Evolutionary conservation across 2,113 vertebrate species (phyloP), one percentile per base, ranked within the genome.

Genomic region (Crocuta crocuta): DNA sequence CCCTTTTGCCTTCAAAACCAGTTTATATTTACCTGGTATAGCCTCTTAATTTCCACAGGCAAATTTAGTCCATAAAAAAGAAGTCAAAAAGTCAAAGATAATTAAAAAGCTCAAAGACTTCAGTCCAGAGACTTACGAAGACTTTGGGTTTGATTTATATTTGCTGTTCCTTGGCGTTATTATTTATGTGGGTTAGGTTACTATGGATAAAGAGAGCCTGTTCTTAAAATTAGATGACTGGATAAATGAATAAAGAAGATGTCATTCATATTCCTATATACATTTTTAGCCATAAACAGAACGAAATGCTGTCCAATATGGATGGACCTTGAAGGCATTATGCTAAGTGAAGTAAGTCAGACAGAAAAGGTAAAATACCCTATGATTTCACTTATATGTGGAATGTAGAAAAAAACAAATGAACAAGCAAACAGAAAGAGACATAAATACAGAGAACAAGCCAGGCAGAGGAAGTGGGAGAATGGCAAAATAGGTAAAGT

Each of bases 201-300:
- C 48, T 79, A 48, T 87, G 9, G 39, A 45, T 45, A 45, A 74
- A 39, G n/a, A 94, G 26, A 78, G 73, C 21, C 33, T 87, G 45
- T 45, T 61, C 33, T 87, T 81, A 87, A 94, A 94, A 71, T 82
- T 39, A 91, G n/a, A 26, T 70, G n/a, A 89, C 48, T 87, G 9
- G 39, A 45, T 45, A 45, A 76, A 39, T 76, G 39, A 76, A 45
- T 74, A 76, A 76, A 45, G 65, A 66, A 66, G 23, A 28, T 76
- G 39, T 15, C 39, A 76, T 74, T 74, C 71, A 74, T 74, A 43
- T 74, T 43, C 71, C 39, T 13, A 73, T 43, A 24, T 17, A n/a
- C n/a, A n/a, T 76, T 74, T 45, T 76, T 39, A 28, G 73, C 39
- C 39, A 76, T 45, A 12, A 76, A 26, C 39, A 76, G 39, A 76